phyloP scores from a whole-genome alignment of 2,113 vertebrate genomes.

The Sus scrofa region T2T-Sscrofa CM000813.6:4587001-4587500 shows the following conservation, averaged over 20 bases:
- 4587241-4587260: not conserved
- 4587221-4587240: not conserved
- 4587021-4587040: too few relatives aligned
- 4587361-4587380: not conserved
- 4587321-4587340: rapidly evolving
- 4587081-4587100: too few relatives aligned
- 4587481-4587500: not conserved
- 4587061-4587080: too few relatives aligned
- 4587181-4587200: not conserved
- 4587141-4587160: too few relatives aligned
- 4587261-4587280: not conserved
- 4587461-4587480: not conserved
- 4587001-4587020: too few relatives aligned
- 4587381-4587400: not conserved
- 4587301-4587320: not conserved
- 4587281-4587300: not conserved
- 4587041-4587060: too few relatives aligned
- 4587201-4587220: not conserved
- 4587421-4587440: not conserved
- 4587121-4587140: too few relatives aligned
- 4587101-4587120: too few relatives aligned
- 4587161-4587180: not conserved
- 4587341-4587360: not conserved
- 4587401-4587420: not conserved
- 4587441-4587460: rapidly evolving